Evolutionary conservation across 1,140 invertebrate species (phyloP), one percentile per base, ranked within the genome.

Genomic region (Argopecten irradians): DNA sequence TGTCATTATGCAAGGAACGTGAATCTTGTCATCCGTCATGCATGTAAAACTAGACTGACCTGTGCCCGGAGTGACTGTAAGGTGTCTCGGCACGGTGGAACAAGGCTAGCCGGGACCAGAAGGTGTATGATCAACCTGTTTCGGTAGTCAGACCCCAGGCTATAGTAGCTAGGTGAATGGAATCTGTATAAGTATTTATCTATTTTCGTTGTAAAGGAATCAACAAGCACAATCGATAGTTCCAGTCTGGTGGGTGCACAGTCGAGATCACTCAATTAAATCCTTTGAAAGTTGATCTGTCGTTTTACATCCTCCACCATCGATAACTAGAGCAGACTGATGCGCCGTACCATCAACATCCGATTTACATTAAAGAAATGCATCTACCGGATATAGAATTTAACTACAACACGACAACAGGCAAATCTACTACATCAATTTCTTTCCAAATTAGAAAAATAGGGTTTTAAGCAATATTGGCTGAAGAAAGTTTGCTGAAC

Each of bases 1-100:
- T 71, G 55, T 71, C 55, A n/a, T 71, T 71, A 71, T 71, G 55
- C 55, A 71, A 71, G n/a, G 55, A 71, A 71, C 8, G 55, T 71
- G 14, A n/a, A 1, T 71, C 55, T 28, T 0, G n/a, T 71, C 55
- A 71, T 71, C 55, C 7, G 1, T 71, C 55, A 71, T 71, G 22
- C 55, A 71, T n/a, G 55, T 71, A 71, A n/a, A 71, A 28, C 55
- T 28, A 39, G 55, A 71, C 55, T 71, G 55, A 28, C 55, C 55
- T 71, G n/a, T 28, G 55, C 55, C 55, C n/a, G 55, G 22, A 28
- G 55, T 71, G 22, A n/a, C 22, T 28, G 16, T 71, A n/a, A 71
- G 55, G 55, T 71, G 55, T 71, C 55, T 28, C 55, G 5, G 55
- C 1, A 71, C 55, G 55, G 55, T n/a, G 43, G 5, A 46, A 19